Conservation (phyloP, 2,113 vertebrate species). For the Heterotilapia buettikoferi region DNA sequence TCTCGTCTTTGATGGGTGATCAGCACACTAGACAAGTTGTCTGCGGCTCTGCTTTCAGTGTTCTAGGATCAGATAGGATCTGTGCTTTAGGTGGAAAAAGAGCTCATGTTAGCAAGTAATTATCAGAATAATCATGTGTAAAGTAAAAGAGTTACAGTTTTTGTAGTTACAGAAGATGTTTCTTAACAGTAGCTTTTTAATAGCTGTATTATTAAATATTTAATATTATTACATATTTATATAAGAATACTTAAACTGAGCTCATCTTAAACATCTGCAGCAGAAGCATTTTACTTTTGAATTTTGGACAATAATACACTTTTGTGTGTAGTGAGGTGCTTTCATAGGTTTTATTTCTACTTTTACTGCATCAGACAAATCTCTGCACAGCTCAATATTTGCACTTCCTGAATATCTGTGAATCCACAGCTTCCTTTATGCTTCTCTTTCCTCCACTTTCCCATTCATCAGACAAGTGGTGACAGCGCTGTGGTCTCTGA, state of each 20-base stretch:
- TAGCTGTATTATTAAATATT: fast-evolving
- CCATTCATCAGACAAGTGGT: background rate
- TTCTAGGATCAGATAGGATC: background rate
- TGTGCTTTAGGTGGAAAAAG: background rate
- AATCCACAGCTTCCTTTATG: background rate
- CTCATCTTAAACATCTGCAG: background rate
- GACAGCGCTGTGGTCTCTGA: background rate
- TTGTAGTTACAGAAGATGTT: fast-evolving
- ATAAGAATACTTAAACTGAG: background rate
- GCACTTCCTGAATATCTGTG: background rate
- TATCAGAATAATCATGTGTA: background rate
- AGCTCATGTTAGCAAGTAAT: background rate
- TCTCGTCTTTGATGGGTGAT: background rate
- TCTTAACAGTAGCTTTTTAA: background rate
- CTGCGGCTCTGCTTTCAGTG: background rate
- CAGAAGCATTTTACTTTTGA: background rate
- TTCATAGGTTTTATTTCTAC: background rate
- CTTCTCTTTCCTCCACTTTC: background rate
- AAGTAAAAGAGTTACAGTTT: background rate
- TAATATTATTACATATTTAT: background rate
- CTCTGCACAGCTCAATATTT: background rate
- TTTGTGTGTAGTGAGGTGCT: background rate
- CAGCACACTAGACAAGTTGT: background rate
- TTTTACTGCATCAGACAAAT: background rate
- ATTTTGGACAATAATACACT: fast-evolving